phyloP scores from a whole-genome alignment of 2,888 invertebrate species.

The Slavum lentiscoides region DNA sequence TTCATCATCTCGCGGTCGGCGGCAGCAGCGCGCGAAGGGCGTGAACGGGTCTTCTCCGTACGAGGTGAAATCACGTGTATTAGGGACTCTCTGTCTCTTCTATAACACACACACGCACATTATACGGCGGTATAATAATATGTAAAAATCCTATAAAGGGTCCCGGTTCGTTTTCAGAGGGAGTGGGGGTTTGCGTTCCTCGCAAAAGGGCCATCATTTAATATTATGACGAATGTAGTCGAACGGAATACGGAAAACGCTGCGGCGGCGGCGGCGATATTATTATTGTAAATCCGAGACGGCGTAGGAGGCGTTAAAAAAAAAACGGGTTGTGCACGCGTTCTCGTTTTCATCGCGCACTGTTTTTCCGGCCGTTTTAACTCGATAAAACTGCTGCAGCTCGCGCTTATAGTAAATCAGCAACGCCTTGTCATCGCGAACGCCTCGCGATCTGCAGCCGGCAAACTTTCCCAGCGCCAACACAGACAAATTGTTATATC shows the following conservation, averaged over 20 bases:
- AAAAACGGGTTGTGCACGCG: slow-evolving; percentile 38
- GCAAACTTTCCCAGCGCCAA: slow-evolving; percentile 3
- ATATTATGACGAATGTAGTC: slow-evolving; percentile 49
- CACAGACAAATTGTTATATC: too few species aligned
- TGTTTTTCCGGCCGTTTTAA: slow-evolving; percentile 45
- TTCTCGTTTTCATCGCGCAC: too few species aligned
- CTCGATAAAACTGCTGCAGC: slow-evolving; percentile 49
- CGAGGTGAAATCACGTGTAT: slow-evolving; percentile 45
- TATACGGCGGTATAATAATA: background rate
- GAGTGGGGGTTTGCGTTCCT: too few species aligned
- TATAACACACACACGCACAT: background rate
- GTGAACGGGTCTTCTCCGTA: slow-evolving; percentile 23
- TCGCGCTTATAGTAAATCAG: slow-evolving; percentile 26
- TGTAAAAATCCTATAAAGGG: slow-evolving; percentile 25
- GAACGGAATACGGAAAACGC: slow-evolving; percentile 41
- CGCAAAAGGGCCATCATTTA: background rate
- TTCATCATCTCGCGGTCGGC: slow-evolving; percentile 36
- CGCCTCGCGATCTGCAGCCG: slow-evolving; percentile 38
- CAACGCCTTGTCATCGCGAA: slow-evolving; percentile 23
- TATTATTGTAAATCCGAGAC: slow-evolving; percentile 15
- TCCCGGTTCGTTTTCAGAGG: slow-evolving; percentile 2
- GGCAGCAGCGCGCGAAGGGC: background rate
- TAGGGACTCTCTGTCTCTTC: background rate
- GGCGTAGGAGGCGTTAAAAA: slow-evolving; percentile 13
- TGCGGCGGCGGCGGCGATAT: background rate